Base-by-base conservation (phyloP, 2,888 invertebrate genomes). In the Oscheius sp. region DNA sequence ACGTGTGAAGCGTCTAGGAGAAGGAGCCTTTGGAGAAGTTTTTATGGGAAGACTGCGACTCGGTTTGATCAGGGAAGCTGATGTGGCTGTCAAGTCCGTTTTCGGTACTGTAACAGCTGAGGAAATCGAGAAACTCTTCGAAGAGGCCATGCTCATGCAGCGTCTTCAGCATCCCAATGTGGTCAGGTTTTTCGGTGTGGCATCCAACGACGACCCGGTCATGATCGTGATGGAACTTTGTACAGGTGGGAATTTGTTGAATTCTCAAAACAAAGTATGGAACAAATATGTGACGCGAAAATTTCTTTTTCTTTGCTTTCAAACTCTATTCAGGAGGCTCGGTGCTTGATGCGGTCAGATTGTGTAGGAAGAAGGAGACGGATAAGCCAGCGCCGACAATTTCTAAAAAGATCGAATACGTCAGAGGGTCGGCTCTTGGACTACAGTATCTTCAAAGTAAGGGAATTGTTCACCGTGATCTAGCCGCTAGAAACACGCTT, bases 401-500 rank as follows among this genome's bases (percentile, higher is more conserved):
- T n/a, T n/a, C n/a, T n/a, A n/a, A n/a, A n/a, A n/a, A 39, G 23
- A 64, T 52, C 29, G n/a, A 37, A 25, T 63, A 17, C 34, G n/a
- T 27, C 17, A 20, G 17, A 31, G 69, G 42, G 25, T 63, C 69
- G 15, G 69, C 69, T 31, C 23, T 25, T 6, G 64, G 69, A 17
- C 39, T 69, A 15, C 45, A 39, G 42, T 69, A 69, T 46, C 27
- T 69, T 29, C 31, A 55, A 10, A 93, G 92, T 80, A 97, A 96
- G 90, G 97, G 95, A 82, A 95, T 99, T 86, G 95, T 99, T 72
- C 98, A 99, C 89, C 91, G 98, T 83, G 98, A 99, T 90, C 91
- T 99, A 8, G 69, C 69, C 2, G 69, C 69, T 27, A n/a, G 69
- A 10, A 69, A 69, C 34, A 23, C 17, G 27, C 53, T 69, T 17